Percentiles rank a stretch among this genome's conserved stretches.
These are phyloP conservation scores for Schizopygopsis malacanthus DNA, from an alignment of 2,797 vertebrate genomes.

Conservation along the genomic window DNA sequence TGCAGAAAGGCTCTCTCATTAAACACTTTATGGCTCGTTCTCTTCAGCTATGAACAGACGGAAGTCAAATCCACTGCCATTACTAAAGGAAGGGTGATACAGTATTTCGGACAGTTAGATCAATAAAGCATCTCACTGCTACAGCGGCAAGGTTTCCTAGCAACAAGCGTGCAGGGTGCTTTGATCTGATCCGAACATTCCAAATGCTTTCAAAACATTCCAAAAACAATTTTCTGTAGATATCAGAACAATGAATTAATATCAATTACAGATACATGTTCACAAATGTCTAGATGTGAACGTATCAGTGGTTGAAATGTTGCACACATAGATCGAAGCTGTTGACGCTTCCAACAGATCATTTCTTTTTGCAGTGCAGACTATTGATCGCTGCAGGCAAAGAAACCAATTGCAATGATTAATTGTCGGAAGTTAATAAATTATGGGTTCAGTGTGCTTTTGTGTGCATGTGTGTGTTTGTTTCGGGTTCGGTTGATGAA, in stretches of 20 bases:
- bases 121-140: constrained; percentile 53
- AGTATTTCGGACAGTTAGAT: constrained; percentile 58
- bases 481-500: constrained; percentile 2
- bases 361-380: background rate
- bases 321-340: background rate
- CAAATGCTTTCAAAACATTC: constrained; percentile 3
- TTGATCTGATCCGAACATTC: constrained; percentile 42
- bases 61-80: constrained; percentile 34
- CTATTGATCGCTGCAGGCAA: constrained; percentile 22
- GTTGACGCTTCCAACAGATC: background rate
- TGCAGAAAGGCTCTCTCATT: constrained; percentile 9
- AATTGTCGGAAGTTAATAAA: constrained; percentile 1
- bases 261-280: background rate
- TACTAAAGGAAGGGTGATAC: constrained; percentile 41
- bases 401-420: constrained; percentile 18
- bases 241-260: background rate
- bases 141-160: constrained; percentile 57
- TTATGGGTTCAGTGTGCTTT: background rate
- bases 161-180: constrained; percentile 47
- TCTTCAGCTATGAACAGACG: constrained; percentile 30
- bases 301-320: background rate
- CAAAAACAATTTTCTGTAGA: background rate
- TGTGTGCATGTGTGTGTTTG: background rate
- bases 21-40: constrained; percentile 7
- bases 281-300: background rate